Percentiles rank a stretch among this genome's conserved stretches.
phyloP scores from a whole-genome alignment of 2,888 invertebrate species.

The Drosophila vallismaia region DNA sequence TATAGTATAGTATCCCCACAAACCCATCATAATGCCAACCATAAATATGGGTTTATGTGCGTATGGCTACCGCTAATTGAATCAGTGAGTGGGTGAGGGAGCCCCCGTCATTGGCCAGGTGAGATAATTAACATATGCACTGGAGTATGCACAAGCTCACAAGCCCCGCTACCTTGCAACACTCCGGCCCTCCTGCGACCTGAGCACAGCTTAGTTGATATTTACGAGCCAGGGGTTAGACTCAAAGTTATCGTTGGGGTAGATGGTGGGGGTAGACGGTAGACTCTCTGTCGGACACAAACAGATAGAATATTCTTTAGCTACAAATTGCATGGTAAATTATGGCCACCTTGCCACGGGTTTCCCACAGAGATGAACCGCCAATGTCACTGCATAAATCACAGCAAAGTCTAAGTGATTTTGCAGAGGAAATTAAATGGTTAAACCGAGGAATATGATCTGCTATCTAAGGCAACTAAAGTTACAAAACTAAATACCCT shows the following conservation, averaged over 20 bases:
- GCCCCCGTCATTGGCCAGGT: conserved; percentile 31
- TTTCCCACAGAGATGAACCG: conserved; percentile 26
- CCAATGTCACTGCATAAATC: conserved; percentile 28
- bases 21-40: background rate
- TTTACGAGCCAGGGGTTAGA: conserved; percentile 43
- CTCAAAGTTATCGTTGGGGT: conserved; percentile 27
- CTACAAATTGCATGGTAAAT: conserved; percentile 67
- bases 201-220: conserved; percentile 46
- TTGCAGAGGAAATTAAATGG: conserved; percentile 3
- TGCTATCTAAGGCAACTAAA: no score
- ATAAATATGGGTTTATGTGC: conserved; percentile 48
- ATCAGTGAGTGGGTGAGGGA: conserved; percentile 58
- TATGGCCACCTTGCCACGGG: conserved; percentile 58
- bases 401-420: conserved; percentile 21
- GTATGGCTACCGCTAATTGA: conserved; percentile 69
- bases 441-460: no score
- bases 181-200: background rate
- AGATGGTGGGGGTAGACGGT: background rate
- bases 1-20: no score
- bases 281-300: conserved; percentile 11
- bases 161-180: background rate
- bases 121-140: conserved; percentile 63
- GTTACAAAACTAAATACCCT: no score
- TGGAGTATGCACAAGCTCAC: conserved; percentile 1
- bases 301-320: conserved; percentile 44